These are phyloP conservation scores for Nyctibius bracteatus DNA, from an alignment of 2,113 vertebrate species.

Conservation along the genomic window DNA sequence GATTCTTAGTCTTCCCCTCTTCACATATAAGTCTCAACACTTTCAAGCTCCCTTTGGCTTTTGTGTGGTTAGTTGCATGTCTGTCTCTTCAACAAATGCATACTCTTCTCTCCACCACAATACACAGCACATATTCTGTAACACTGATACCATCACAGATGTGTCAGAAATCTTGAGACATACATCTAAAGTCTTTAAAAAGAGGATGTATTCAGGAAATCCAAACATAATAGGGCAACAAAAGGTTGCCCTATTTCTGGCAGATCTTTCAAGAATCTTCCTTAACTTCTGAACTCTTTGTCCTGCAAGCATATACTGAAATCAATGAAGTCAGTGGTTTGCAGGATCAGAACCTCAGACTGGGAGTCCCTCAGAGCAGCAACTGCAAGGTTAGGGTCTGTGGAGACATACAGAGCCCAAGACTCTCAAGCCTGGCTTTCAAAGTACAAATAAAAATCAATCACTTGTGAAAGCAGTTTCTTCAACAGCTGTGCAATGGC, in stretches of 20 bases:
- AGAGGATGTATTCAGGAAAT: not conserved
- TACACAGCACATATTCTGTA: not conserved
- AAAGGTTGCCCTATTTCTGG: not conserved
- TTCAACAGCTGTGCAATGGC: slow-evolving; percentile 92
- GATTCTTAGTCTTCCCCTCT: not conserved
- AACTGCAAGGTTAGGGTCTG: not conserved
- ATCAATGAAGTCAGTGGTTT: not conserved
- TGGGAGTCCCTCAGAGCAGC: not conserved
- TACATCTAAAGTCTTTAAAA: not conserved
- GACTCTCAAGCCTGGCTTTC: not conserved
- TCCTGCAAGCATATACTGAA: not conserved
- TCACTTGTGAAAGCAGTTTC: slow-evolving; percentile 95
- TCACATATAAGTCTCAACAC: not conserved
- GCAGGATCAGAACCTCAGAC: not conserved
- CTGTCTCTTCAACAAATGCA: not conserved
- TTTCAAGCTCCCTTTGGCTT: not conserved
- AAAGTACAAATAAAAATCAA: not conserved
- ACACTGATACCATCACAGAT: not conserved
- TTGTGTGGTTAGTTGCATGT: not conserved
- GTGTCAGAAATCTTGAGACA: not conserved
- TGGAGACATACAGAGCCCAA: not conserved
- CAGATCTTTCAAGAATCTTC: not conserved
- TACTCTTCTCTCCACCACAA: not conserved
- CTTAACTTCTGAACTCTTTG: not conserved
- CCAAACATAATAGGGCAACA: too few relatives aligned